Evolutionary conservation across 2,797 vertebrate genomes (phyloP).

Genomic region (Botia kubotai): DNA sequence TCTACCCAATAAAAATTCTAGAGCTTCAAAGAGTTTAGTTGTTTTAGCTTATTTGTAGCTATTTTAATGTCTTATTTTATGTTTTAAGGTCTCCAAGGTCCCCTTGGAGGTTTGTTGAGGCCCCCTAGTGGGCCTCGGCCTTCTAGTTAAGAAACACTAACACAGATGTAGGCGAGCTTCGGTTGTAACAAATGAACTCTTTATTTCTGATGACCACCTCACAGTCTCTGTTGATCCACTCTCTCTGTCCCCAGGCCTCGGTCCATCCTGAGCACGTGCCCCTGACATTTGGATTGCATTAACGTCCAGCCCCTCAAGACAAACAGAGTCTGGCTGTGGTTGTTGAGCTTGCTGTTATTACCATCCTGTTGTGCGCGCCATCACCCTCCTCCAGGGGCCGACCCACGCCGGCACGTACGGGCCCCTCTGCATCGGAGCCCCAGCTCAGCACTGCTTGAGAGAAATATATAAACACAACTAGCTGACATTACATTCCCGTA

Average conservation of each 20-base stretch:
- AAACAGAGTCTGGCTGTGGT: constrained; percentile 1
- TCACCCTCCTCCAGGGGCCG: constrained; percentile 3
- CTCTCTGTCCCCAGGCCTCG: neutral
- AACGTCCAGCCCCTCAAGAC: constrained; percentile 38
- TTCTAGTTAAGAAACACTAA: neutral
- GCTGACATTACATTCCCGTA: constrained; percentile 52
- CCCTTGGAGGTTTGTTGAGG: too few relatives aligned
- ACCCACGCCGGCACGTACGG: neutral
- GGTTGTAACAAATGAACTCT: neutral
- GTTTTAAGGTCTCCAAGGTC: too few relatives aligned
- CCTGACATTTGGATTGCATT: constrained; percentile 47
- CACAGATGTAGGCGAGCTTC: neutral
- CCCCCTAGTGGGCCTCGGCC: too few relatives aligned
- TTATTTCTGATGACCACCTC: neutral
- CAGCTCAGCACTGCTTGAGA: constrained; percentile 21
- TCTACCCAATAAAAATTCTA: too few relatives aligned
- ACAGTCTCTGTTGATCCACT: constrained; percentile 1
- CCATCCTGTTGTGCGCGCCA: neutral
- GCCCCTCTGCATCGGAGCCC: neutral
- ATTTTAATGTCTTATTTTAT: neutral
- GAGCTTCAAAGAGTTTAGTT: too few relatives aligned
- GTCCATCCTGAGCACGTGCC: constrained; percentile 11
- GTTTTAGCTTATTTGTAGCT: too few relatives aligned
- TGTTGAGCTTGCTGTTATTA: constrained; percentile 22
- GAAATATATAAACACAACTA: constrained; percentile 38